These are phyloP conservation scores for Leptocoma aspasia DNA, from an alignment of 2,113 vertebrate species.

Conservation along the genomic window DNA sequence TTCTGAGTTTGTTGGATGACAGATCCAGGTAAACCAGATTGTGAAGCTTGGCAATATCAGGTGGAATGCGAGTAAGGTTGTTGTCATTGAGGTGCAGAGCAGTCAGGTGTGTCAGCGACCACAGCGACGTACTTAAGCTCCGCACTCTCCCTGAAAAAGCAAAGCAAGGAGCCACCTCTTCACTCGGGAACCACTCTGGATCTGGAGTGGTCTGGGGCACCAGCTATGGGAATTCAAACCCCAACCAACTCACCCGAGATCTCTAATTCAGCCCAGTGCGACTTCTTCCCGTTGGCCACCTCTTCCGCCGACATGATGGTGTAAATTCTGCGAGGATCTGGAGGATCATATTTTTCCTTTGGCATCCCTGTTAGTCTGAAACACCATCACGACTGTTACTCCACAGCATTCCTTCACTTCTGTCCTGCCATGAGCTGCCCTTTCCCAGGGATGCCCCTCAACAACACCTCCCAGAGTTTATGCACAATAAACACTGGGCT, in stretches of 20 bases:
- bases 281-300: conserved; percentile 95
- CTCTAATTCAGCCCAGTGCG: conserved; percentile 96
- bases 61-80: conserved; percentile 94
- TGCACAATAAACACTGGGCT: fast-evolving
- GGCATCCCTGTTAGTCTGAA: conserved; percentile 98
- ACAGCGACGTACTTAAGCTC: conserved; percentile 91
- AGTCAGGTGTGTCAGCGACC: conserved; percentile 96
- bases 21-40: conserved; percentile 97
- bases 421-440: neutral
- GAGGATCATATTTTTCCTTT: conserved; percentile 99
- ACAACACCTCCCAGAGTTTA: neutral
- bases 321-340: conserved; percentile 97
- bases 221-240: fast-evolving
- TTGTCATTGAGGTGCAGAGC: conserved; percentile 98
- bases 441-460: neutral
- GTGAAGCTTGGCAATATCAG: conserved; percentile 97
- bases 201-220: neutral
- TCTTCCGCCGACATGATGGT: conserved; percentile 99
- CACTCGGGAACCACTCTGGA: neutral
- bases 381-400: neutral
- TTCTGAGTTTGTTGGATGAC: conserved; percentile 99
- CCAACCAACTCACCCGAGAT: conserved; percentile 86
- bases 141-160: conserved; percentile 87
- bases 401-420: neutral
- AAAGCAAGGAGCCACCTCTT: neutral